Base-by-base conservation (phyloP, 2,888 invertebrate species). In the Lithophane semibrunnea region DNA sequence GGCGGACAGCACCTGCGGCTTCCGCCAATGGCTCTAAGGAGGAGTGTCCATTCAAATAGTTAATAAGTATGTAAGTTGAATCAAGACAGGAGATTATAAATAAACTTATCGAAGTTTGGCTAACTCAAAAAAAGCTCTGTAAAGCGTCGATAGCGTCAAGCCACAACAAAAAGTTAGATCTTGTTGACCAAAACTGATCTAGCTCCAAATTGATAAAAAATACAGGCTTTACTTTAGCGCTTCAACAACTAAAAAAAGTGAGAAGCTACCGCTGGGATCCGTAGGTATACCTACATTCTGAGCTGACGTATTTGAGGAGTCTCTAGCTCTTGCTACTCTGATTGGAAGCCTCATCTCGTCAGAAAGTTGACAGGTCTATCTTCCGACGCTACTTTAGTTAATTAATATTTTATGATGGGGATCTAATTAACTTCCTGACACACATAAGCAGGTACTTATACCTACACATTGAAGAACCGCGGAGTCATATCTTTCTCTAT, bases 211-310 rank as follows among this genome's bases (percentile, higher is more conserved):
- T 60, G 37, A 24, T 24, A 29, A 75, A 75, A 75, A 29, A 16
- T 12, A 16, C 21, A 16, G 24, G 21, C n/a, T 49, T 29, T 16
- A 42, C 37, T 44, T 29, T 52, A 75, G 7, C 21, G 29, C 16
- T 47, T 47, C 18, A 73, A n/a, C 21, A 73, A 13, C n/a, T 37
- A 68, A 68, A n/a, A 68, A 29, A 21, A 60, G 16, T 75, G 24
- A 7, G 8, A 37, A 58, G n/a, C 56, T 60, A 16, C 18, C 18
- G 9, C 18, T 58, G 42, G 68, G 42, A 42, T 68, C 58, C n/a
- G 37, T 42, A 37, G 37, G 37, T 37, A 56, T 42, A 18, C n/a
- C 5, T 52, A 37, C 13, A 67, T 37, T 68, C 54, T 10, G 37
- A n/a, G 37, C 37, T 54, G 37, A 54, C 21, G 10, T 37, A 18